Base-by-base conservation (phyloP, 2,113 vertebrate species). In the Oncorhynchus keta region DNA sequence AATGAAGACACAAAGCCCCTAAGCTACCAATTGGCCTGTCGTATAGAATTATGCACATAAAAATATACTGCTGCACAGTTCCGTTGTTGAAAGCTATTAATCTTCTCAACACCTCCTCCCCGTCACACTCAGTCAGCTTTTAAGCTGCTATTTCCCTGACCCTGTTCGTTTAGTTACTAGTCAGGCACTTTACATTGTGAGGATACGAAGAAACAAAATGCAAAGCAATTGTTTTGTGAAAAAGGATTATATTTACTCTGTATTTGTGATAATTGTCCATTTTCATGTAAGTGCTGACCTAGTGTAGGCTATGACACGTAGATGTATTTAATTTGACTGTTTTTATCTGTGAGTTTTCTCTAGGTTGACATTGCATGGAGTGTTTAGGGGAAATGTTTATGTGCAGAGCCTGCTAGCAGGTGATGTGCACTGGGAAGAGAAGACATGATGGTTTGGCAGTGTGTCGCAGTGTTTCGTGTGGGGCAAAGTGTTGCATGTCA, bases 11-110 rank as follows among this genome's bases (percentile, higher is more conserved):
- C 39, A 9, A 39, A 45, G 39, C 39, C 83, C 0, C 0, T 16
- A 32, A 85, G 86, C 70, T 32, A 70, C 18, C 30, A 22, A 82
- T 65, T 84, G 81, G 87, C 73, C 72, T 45, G 55, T 83, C 76
- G 71, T 75, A 84, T 74, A 85, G 75, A 81, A 76, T 20, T 79
- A 71, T 74, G 51, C 76, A 79, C 83, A 82, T 88, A 84, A 86
- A 89, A 85, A 75, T 84, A 48, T 16, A 39, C 20, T 45, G 5
- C 7, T 57, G 45, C 51, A 72, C 75, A 76, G 83, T 78, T 72
- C 81, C 65, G 77, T 73, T 66, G 74, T 70, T 32, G 69, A 62
- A 59, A 66, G 74, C 48, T 74, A 75, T 87, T 77, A 79, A 57
- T 20, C 59, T 64, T 59, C 9, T 3, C 39, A 11, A 45, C 9